Conservation (phyloP, 1,140 invertebrate genomes). For the Drosophila watanabei region DNA sequence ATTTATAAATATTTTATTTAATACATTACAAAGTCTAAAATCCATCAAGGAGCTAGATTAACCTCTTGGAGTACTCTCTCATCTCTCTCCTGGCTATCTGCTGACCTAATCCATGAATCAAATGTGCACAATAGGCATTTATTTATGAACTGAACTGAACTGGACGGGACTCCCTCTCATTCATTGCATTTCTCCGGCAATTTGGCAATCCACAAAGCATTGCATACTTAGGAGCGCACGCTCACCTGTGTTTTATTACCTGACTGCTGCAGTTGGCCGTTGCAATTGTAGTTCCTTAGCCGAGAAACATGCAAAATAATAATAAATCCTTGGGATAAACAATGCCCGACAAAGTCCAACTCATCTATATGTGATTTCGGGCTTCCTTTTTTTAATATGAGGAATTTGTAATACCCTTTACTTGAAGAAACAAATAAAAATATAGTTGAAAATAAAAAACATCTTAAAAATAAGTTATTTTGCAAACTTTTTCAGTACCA, state of each 20-base stretch:
- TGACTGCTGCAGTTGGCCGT: conserved; percentile 35
- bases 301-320: conserved; percentile 62
- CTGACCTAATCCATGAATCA: conserved; percentile 36
- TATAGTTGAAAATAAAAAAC: background rate
- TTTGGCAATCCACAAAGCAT: conserved; percentile 28
- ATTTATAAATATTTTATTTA: background rate
- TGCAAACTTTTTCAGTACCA: no score
- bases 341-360: conserved; percentile 31
- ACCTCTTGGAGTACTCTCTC: background rate
- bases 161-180: conserved; percentile 1
- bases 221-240: conserved; percentile 14
- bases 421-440: background rate
- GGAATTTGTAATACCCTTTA: background rate
- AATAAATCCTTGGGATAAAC: conserved; percentile 58
- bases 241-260: conserved; percentile 35
- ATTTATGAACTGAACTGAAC: conserved; percentile 47
- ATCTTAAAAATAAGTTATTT: no score
- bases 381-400: no score
- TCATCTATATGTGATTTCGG: background rate
- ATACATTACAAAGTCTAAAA: background rate
- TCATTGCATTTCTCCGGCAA: conserved; percentile 18
- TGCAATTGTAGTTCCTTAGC: conserved; percentile 16
- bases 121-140: conserved; percentile 50
- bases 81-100: conserved; percentile 5
- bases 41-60: background rate